A percentile compares a stretch with the other conserved stretches of the same genome.
phyloP scores from a whole-genome alignment of 2,113 vertebrate genomes.

The Chaetops frenatus region DNA sequence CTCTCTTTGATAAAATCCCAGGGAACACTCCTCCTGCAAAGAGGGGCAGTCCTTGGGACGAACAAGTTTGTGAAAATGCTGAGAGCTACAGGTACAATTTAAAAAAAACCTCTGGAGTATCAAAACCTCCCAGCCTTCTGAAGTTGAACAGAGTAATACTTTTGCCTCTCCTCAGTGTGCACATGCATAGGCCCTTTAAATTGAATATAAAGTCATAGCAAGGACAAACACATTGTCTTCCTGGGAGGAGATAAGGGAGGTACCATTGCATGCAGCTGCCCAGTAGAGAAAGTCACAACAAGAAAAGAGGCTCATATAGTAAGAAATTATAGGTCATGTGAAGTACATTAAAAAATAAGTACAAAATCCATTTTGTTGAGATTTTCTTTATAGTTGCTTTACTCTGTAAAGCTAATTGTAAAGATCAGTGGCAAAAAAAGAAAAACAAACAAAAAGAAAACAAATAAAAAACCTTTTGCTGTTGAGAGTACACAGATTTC shows the following conservation, averaged over 20 bases:
- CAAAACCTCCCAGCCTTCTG: background rate
- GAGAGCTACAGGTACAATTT: background rate
- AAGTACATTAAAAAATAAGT: background rate
- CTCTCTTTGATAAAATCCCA: background rate
- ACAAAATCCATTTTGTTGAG: background rate
- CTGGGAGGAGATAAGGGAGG: background rate
- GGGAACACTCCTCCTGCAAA: background rate
- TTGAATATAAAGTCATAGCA: background rate
- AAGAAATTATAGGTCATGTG: background rate
- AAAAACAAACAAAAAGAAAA: no score
- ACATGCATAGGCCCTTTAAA: background rate
- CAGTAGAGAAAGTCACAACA: background rate
- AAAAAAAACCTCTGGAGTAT: background rate
- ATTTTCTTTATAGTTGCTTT: background rate
- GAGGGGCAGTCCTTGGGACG: background rate
- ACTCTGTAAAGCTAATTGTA: background rate
- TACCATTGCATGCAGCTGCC: background rate
- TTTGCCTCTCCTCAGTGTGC: background rate
- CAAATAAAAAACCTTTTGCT: background rate
- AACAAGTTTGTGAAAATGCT: background rate
- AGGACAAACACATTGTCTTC: background rate
- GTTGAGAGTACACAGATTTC: background rate
- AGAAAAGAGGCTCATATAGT: background rate
- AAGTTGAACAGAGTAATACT: background rate
- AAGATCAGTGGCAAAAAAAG: background rate